These are phyloP conservation scores for Microcebus jonahi DNA, from an alignment of 2,113 vertebrate species.

Conservation along the genomic window DNA sequence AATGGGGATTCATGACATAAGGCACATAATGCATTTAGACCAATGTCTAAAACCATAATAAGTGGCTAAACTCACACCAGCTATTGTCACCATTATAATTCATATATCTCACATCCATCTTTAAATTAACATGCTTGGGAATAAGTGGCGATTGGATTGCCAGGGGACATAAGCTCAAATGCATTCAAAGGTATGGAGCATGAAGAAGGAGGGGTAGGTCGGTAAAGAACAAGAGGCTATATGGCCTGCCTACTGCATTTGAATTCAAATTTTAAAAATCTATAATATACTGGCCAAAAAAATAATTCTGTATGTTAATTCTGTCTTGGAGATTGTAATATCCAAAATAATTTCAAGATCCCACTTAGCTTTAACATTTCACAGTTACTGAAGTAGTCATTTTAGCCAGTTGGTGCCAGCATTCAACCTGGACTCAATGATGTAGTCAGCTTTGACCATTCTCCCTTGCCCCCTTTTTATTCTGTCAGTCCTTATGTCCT, in stretches of 20 bases:
- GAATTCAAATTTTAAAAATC: not conserved
- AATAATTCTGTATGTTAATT: not conserved
- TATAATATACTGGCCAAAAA: not conserved
- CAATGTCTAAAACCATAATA: not conserved
- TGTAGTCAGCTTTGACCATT: not conserved
- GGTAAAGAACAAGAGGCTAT: not conserved
- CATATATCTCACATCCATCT: not conserved
- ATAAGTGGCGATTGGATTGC: not conserved
- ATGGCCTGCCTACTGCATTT: not conserved
- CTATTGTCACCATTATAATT: not conserved
- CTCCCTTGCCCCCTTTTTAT: not conserved
- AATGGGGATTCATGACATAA: not conserved
- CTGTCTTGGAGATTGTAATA: not conserved
- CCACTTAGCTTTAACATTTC: not conserved
- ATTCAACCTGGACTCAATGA: not conserved
- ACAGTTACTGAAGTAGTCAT: not conserved
- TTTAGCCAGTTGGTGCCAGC: not conserved
- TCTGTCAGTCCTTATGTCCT: not conserved
- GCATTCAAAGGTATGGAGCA: not conserved
- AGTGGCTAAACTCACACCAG: not conserved
- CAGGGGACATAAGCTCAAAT: not conserved
- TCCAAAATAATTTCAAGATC: not conserved
- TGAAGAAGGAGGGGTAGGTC: not conserved
- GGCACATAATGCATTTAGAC: not conserved
- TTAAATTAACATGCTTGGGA: not conserved